Conservation (phyloP, 2,888 invertebrate species). For the Morpho helenor region DNA sequence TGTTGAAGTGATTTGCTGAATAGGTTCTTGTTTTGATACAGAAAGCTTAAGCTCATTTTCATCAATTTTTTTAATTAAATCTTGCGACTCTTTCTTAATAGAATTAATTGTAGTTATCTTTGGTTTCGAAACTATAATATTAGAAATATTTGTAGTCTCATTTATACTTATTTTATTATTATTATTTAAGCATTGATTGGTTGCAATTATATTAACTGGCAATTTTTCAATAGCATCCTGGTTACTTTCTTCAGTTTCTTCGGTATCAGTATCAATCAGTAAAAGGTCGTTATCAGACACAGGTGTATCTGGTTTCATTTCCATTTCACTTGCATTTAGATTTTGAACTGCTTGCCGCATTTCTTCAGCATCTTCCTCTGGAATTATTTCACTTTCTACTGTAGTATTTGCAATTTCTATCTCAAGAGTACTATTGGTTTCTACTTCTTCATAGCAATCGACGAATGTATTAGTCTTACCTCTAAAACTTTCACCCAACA, state of each 20-base stretch:
- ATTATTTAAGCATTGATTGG: conserved; percentile 46
- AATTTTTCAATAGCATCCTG: conserved; percentile 62
- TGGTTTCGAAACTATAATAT: conserved; percentile 73
- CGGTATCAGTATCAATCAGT: conserved; percentile 92
- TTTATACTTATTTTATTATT: conserved; percentile 44
- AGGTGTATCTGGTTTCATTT: conserved; percentile 90
- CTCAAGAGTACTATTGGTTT: conserved; percentile 55
- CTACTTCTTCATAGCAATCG: conserved; percentile 75
- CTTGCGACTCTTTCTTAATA: conserved; percentile 48
- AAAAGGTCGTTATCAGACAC: conserved; percentile 90
- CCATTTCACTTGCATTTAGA: conserved; percentile 84
- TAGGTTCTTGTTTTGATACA: conserved; percentile 51
- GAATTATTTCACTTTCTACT: conserved; percentile 76
- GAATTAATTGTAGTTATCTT: conserved; percentile 37
- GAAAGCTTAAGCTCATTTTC: conserved; percentile 55
- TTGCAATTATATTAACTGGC: conserved; percentile 58
- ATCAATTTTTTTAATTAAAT: conserved; percentile 43
- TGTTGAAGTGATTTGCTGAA: conserved; percentile 59
- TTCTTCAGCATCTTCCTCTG: conserved; percentile 88
- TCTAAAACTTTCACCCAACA: conserved; percentile 92
- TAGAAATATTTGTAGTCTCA: conserved; percentile 56
- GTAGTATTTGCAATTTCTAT: conserved; percentile 67
- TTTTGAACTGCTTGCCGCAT: conserved; percentile 92
- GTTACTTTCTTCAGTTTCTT: conserved; percentile 82
- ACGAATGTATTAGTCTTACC: conserved; percentile 78